Base-by-base conservation (phyloP, 2,797 vertebrate genomes). In the Rhyacichthys aspro region DNA sequence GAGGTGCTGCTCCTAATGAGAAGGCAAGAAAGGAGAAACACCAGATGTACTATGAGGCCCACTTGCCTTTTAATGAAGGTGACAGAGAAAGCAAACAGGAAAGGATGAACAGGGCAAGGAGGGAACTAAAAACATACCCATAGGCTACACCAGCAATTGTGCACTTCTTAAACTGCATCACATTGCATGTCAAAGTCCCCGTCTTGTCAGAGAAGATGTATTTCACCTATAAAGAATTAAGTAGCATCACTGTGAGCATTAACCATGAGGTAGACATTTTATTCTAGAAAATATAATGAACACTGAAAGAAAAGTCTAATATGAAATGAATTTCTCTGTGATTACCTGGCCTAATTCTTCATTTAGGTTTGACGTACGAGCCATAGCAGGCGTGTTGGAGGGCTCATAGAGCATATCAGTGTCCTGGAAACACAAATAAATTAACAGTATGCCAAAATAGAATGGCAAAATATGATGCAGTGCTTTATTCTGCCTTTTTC, bases 131-230 rank as follows among this genome's bases (percentile, higher is more conserved):
- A 58, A 77, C 89, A 42, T 90, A 99, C 97, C 98, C 97, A 52
- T 99, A 99, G 59, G 96, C 94, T 78, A 98, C 91, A 47, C 97
- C 98, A 1, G 97, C 97, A 36, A 99, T 86, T n/a, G 95, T 97
- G 81, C 97, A 99, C 85, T 99, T 99, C 93, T 99, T 99, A 87
- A 99, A 99, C 72, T 98, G 96, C 98, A 99, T 99, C 58, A 99
- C 92, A 19, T 99, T 99, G 88, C 98, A 99, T 0, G 98, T 99
- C 76, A 99, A 89, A 14, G 98, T 99, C 41, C 98, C 97, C 0
- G 98, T 99, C 91, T 99, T 99, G 91, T 99, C 98, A 37, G 97
- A 98, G 92, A 99, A 99, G 85, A 99, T 98, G 81, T 99, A 99
- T 88, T 98, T 99, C 58, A 98, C 97, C 98, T 99, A 85, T 65